Evolutionary conservation across 2,888 invertebrate species (phyloP), one percentile per base, ranked within the genome.

Genomic region (Deilephila elpenor): DNA sequence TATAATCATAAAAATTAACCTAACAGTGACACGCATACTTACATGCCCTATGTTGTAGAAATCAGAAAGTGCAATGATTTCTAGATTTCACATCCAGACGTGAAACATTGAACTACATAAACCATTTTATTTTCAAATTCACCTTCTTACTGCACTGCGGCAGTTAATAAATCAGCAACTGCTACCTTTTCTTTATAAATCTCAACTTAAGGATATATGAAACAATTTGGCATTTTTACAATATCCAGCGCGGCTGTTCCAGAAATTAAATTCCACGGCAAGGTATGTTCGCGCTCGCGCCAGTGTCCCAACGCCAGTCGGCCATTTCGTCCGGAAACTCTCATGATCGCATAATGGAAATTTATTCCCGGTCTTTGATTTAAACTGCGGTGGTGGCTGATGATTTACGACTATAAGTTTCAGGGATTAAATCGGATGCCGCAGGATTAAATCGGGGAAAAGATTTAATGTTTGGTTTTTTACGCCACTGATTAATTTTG

Each of bases 301-400:
- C 77, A 74, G 44, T 64, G 44, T 64, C 67, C 51, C 67, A 78
- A 71, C 77, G 72, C 71, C 78, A 75, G 78, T 78, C 77, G 77
- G 76, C 75, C 77, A 79, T 80, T 81, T 75, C 76, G 77, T 70
- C 73, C 78, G 80, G 80, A 83, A 84, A 78, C 80, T 79, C 81
- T 81, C 80, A 76, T 80, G 83, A 83, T 81, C 81, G 77, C 77
- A 77, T 87, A 86, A 88, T 87, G 82, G 78, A 84, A 86, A 87
- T 87, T 85, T 87, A 87, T 86, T 85, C 82, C 78, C 81, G 76
- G 78, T 80, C 81, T 84, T 83, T 85, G 85, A 85, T 85, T 86
- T 83, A 82, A 86, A 84, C 83, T 82, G 82, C 73, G 83, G 82
- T 78, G 80, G 79, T 78, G 74, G 71, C 67, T 76, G 79, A 81